Base-by-base conservation (phyloP, 2,113 vertebrate species). In the Theristicus caerulescens region DNA sequence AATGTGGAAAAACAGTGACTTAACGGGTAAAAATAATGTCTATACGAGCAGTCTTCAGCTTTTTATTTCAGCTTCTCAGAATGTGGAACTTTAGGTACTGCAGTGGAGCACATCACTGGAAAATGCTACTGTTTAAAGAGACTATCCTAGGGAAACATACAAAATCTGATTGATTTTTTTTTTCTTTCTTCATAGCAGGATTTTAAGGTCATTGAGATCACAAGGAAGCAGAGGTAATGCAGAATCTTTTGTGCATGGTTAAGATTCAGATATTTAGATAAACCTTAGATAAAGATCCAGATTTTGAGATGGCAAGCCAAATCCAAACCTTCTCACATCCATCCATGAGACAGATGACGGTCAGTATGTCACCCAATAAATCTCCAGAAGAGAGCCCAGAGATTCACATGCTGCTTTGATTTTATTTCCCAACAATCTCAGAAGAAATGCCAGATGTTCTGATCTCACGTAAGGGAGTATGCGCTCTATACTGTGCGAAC, bases 1-100 rank as follows among this genome's bases (percentile, higher is more conserved):
- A 98, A 98, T 98, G 96, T 98, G 98, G 98, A 98, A 98, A 98
- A 97, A 94, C n/a, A 96, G 83, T 98, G 97, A 98, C 89, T 96
- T 98, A 96, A 96, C 1, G 76, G 95, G 89, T 92, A 93, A 97
- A 98, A 97, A 93, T 93, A 91, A 96, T 82, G 93, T 96, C 89
- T 96, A 97, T 92, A 97, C 14, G 86, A 96, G 87, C 66, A 94
- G 44, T 47, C 74, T 96, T 97, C 90, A 84, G 79, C 74, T 95
- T 98, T 96, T 97, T 94, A 91, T 89, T 96, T 93, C 86, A 90
- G 34, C 59, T 88, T 83, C 87, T 95, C 79, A 90, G 79, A 95
- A 92, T 90, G 86, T 93, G 94, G 91, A 96, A 91, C 87, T 76
- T 89, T 67, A 95, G 90, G 62, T 94, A 90, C 94, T 88, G 10